Evolutionary conservation across 2,113 vertebrate species (phyloP).

Genomic region (Baryphthengus martii): DNA sequence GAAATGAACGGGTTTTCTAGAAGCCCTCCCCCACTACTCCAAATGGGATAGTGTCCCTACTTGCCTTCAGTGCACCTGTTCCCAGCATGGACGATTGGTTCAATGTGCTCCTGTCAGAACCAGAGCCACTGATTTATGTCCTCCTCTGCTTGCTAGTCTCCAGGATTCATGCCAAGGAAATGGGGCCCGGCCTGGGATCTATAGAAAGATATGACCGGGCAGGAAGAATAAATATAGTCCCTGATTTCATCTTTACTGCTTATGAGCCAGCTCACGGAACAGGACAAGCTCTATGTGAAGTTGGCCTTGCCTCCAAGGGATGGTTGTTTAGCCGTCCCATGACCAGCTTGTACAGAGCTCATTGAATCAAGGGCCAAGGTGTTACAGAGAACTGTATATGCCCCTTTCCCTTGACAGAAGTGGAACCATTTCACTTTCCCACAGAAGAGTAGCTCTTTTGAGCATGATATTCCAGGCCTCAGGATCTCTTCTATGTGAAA

Average conservation of each 20-base stretch:
- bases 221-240: constrained; percentile 40
- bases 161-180: constrained; percentile 39
- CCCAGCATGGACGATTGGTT: not conserved
- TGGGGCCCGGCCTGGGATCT: not conserved
- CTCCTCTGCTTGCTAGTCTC: constrained; percentile 41
- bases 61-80: constrained; percentile 67
- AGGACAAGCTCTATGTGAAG: not conserved
- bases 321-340: not conserved
- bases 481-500: not conserved
- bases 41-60: constrained; percentile 22
- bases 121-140: constrained; percentile 15
- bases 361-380: not conserved
- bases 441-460: not conserved
- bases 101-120: not conserved
- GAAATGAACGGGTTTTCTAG: not conserved
- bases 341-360: not conserved
- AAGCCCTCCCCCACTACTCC: not conserved
- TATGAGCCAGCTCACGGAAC: not conserved
- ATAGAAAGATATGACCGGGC: constrained; percentile 16
- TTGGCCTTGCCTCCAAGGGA: not conserved
- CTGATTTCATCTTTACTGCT: constrained; percentile 25
- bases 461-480: not conserved
- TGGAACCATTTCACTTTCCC: not conserved
- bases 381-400: not conserved
- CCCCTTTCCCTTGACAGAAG: not conserved